Evolutionary conservation across 2,888 invertebrate species (phyloP), one percentile per base, ranked within the genome.

Genomic region (Abrostola tripartita): DNA sequence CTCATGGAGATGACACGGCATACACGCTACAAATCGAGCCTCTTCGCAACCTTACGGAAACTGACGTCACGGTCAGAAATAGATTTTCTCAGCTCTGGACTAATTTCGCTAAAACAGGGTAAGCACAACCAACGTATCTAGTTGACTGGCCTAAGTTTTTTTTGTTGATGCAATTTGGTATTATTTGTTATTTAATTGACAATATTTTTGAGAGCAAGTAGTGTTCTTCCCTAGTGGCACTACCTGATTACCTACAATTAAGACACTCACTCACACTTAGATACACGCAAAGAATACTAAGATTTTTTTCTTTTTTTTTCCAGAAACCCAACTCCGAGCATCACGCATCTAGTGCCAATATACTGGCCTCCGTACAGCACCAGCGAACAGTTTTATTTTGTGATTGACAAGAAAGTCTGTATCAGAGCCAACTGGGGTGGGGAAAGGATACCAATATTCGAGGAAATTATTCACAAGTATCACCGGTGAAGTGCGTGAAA

Each of bases 31-130:
- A 51, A 49, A 61, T 67, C 6, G 66, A 66, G 10, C 66, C 66
- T 5, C 42, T 67, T 35, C 67, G 59, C 0, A 66, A 40, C 37
- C 41, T 67, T 6, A 59, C 53, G 4, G 67, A 74, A 37, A 70
- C 79, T 44, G 79, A 83, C 53, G 65, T 69, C 49, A 47, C 79
- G 40, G 73, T 84, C 5, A 76, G 80, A 63, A 72, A 76, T 11
- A 76, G 78, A 60, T 69, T 90, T 41, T 81, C 83, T 0, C 86
- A 80, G 54, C 79, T 92, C 83, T 90, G 89, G 88, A 88, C 90
- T 0, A 78, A 88, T 66, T 88, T 91, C 65, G 89, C 88, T 4
- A 92, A 89, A 81, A 81, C 81, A 44, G 78, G 87, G 92, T 91
- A 81, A 71, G 81, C 24, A 24, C 24, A 24, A 24, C 24, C n/a